Percentiles rank a stretch among this genome's conserved stretches.
These are phyloP conservation scores for Leptothorax acervorum DNA, from an alignment of 2,888 invertebrate species.

Conservation along the genomic window DNA sequence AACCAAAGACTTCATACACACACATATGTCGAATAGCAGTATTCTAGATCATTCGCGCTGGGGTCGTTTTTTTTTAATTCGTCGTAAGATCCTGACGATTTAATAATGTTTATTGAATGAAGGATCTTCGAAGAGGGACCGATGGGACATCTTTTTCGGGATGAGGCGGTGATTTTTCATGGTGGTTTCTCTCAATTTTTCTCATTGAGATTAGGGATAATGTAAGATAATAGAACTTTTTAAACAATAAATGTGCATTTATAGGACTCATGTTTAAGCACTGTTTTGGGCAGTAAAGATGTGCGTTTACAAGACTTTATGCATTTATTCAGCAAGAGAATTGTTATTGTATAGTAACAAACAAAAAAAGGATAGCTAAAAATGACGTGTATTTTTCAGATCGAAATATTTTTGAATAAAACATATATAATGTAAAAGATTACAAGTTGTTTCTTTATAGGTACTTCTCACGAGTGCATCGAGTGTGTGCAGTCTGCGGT, in stretches of 20 bases:
- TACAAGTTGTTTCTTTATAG: background rate
- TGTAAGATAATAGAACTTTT: constrained; percentile 56
- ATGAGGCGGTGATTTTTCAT: background rate
- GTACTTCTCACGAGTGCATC: background rate
- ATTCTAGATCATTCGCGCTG: constrained; percentile 76
- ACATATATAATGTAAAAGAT: constrained; percentile 76
- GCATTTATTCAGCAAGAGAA: constrained; percentile 64
- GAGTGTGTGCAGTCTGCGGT: background rate
- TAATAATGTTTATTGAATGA: constrained; percentile 12
- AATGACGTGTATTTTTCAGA: constrained; percentile 84
- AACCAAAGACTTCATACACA: constrained; percentile 80
- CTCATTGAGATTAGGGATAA: constrained; percentile 12
- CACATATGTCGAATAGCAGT: constrained; percentile 77
- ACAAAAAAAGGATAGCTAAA: constrained; percentile 72
- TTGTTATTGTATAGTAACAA: constrained; percentile 77
- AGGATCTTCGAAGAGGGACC: background rate
- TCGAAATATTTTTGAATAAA: constrained; percentile 84
- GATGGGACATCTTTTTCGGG: background rate
- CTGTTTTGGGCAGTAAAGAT: constrained; percentile 58
- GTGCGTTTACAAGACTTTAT: constrained; percentile 11
- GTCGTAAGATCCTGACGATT: background rate
- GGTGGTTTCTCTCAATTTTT: background rate
- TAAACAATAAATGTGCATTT: constrained; percentile 56
- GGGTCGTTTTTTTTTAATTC: constrained; percentile 49
- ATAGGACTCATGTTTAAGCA: constrained; percentile 12